A percentile compares a stretch with the other conserved stretches of the same genome.
These are phyloP conservation scores for Odocoileus hemionus DNA, from an alignment of 2,113 vertebrate species.

Conservation along the genomic window DNA sequence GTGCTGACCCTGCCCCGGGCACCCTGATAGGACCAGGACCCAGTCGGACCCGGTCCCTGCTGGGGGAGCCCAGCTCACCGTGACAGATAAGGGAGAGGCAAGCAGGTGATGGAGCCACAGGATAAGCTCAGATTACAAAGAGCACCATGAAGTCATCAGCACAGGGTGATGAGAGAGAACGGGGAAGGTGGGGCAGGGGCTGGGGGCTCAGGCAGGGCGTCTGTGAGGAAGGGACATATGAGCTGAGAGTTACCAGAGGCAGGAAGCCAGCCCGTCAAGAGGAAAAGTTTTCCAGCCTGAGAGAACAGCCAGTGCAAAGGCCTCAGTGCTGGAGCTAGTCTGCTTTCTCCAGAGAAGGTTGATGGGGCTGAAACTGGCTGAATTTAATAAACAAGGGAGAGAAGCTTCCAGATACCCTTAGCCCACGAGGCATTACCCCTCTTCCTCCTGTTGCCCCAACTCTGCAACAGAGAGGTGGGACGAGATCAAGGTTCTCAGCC, in stretches of 20 bases:
- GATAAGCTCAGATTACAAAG: neutral
- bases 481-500: neutral
- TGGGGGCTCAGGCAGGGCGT: neutral
- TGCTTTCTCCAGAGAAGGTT: neutral
- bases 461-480: neutral
- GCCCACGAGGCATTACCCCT: neutral
- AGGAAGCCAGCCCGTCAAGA: neutral
- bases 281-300: neutral
- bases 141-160: fast-evolving
- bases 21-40: neutral
- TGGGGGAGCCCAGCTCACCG: neutral
- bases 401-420: neutral
- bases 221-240: neutral
- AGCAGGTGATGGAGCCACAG: neutral
- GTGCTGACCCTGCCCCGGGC: neutral
- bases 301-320: neutral
- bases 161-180: fast-evolving
- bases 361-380: neutral
- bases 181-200: fast-evolving
- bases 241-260: neutral
- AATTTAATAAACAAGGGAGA: neutral
- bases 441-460: neutral
- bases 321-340: neutral
- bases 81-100: neutral
- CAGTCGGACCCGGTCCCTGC: neutral